Percentiles rank a stretch among this genome's conserved stretches.
phyloP scores from a whole-genome alignment of 2,888 invertebrate species.

The Hirudinaria manillensis region DNA sequence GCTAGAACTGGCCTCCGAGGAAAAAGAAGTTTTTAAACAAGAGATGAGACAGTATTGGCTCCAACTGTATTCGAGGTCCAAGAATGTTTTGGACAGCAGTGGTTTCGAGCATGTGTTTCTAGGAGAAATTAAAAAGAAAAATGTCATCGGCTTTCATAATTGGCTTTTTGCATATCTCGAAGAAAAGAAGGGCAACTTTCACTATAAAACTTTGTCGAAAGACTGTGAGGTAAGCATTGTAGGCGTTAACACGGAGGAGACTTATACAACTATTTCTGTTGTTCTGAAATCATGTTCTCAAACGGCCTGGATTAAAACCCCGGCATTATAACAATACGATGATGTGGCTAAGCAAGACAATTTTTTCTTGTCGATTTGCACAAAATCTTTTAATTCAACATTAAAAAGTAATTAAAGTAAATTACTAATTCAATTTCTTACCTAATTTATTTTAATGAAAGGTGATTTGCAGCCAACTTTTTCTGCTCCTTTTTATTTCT shows the following conservation, averaged over 20 bases:
- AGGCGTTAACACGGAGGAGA: background rate
- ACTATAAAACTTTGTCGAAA: background rate
- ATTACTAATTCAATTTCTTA: too few species aligned
- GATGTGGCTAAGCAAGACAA: too few species aligned
- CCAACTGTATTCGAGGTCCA: conserved; percentile 62
- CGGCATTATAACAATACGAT: too few species aligned
- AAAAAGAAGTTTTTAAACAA: conserved; percentile 43
- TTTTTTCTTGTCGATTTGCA: too few species aligned
- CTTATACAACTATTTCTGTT: too few species aligned
- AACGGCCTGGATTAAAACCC: too few species aligned
- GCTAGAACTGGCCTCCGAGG: conserved; percentile 1
- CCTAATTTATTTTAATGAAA: too few species aligned
- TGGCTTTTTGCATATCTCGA: conserved; percentile 79
- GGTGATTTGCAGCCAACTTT: too few species aligned
- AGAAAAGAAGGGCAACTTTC: conserved; percentile 58
- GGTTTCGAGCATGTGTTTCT: conserved; percentile 89
- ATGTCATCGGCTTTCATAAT: conserved; percentile 76
- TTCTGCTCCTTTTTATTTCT: background rate
- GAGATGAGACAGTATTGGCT: conserved; percentile 56
- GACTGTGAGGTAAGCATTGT: conserved; percentile 9
- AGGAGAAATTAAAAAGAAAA: conserved; percentile 67
- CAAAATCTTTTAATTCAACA: too few species aligned
- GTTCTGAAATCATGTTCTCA: too few species aligned
- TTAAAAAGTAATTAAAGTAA: too few species aligned
- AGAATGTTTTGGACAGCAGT: conserved; percentile 69